Evolutionary conservation across 1,140 invertebrate genomes (phyloP).

Genomic region (Drosophila pectinifera): DNA sequence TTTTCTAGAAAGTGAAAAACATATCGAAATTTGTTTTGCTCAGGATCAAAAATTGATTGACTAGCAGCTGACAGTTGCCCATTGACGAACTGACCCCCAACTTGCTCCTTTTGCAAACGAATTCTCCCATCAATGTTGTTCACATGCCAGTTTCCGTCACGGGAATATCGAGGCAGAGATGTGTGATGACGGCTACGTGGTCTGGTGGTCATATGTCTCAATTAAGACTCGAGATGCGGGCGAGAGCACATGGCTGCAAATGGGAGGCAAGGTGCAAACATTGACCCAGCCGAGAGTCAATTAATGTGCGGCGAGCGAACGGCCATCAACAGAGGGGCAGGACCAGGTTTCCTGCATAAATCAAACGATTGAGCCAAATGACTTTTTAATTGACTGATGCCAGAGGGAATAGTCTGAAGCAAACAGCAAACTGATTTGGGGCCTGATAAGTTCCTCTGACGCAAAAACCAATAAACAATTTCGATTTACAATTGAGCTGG

Average conservation of each 20-base stretch:
- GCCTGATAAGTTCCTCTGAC: constrained; percentile 21
- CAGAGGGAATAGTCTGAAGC: constrained; percentile 9
- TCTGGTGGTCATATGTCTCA: constrained; percentile 43
- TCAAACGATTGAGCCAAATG: constrained; percentile 66
- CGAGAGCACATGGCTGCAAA: constrained; percentile 20
- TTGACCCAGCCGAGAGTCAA: constrained; percentile 62
- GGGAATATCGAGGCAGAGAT: constrained; percentile 20
- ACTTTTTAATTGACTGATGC: constrained; percentile 66
- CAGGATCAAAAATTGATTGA: constrained; percentile 10
- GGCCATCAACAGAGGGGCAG: constrained; percentile 4
- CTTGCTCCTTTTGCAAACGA: not conserved
- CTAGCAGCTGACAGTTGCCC: constrained; percentile 11
- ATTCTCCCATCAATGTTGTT: constrained; percentile 16
- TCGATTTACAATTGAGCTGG: constrained; percentile 35
- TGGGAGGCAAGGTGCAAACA: constrained; percentile 45
- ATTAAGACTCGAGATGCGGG: constrained; percentile 29
- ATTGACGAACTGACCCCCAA: constrained; percentile 29
- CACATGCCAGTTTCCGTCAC: constrained; percentile 26
- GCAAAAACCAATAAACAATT: constrained; percentile 50
- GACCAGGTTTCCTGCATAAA: constrained; percentile 42
- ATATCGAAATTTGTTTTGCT: not conserved
- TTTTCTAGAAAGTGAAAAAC: not conserved
- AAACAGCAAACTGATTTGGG: constrained; percentile 24
- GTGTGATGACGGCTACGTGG: no score
- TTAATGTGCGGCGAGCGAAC: constrained; percentile 53